A percentile compares a stretch with the other conserved stretches of the same genome.
Evolutionary conservation across 2,797 vertebrate genomes (phyloP).

Genomic region (Rhynchonycteris naso): DNA sequence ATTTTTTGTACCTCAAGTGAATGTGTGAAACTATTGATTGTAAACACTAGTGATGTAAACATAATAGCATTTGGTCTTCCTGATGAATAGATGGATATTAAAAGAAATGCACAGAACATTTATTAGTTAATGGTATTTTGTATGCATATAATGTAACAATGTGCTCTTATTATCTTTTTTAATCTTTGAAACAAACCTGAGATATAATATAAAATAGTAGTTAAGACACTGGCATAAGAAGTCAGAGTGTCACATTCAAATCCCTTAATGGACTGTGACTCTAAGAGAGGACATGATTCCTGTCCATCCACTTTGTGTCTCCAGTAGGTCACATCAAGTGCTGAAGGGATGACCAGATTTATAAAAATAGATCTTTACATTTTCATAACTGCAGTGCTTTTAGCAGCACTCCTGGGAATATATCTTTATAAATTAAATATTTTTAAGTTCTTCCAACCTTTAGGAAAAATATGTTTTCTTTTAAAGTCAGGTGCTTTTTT

Average conservation of each 20-base stretch:
- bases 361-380: neutral
- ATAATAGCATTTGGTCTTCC: neutral
- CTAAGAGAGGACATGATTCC: neutral
- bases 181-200: neutral
- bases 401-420: slow-evolving; percentile 55
- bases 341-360: neutral
- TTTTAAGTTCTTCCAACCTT: slow-evolving; percentile 62
- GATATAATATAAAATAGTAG: neutral
- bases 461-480: slow-evolving; percentile 59
- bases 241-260: neutral
- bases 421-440: slow-evolving; percentile 49
- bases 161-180: neutral
- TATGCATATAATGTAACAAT: neutral
- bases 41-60: neutral
- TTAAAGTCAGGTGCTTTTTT: slow-evolving; percentile 34
- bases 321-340: neutral
- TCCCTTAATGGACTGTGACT: neutral
- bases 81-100: neutral
- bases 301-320: neutral
- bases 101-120: neutral
- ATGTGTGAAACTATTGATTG: neutral
- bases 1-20: neutral
- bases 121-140: neutral
- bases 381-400: slow-evolving; percentile 14
- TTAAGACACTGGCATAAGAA: neutral